These are phyloP conservation scores for Drosophila mimica DNA, from an alignment of 2,888 invertebrate species.

Conservation along the genomic window DNA sequence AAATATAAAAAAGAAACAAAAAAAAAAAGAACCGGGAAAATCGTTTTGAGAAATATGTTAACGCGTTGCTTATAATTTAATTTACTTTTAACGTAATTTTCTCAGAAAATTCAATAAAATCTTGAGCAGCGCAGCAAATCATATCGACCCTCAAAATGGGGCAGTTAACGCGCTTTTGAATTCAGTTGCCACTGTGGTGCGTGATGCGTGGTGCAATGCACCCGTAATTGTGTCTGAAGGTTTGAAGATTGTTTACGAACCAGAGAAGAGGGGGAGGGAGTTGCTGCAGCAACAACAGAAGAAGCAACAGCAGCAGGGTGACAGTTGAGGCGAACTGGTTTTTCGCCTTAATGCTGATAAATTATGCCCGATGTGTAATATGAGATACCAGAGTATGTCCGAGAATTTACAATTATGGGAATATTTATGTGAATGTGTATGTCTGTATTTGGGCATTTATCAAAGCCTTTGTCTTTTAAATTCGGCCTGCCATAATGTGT, in stretches of 20 bases:
- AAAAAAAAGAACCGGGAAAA: slow-evolving; percentile 33
- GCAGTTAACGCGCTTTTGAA: slow-evolving; percentile 28
- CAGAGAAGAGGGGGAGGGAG: not conserved
- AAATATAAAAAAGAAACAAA: slow-evolving; percentile 12
- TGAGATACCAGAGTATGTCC: slow-evolving; percentile 36
- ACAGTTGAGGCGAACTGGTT: slow-evolving; percentile 60
- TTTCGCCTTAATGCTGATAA: slow-evolving; percentile 63
- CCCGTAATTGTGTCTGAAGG: slow-evolving; percentile 53
- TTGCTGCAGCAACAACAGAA: not conserved
- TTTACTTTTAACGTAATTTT: slow-evolving; percentile 57
- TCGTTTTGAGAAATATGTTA: slow-evolving; percentile 32
- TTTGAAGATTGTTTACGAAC: slow-evolving; percentile 16
- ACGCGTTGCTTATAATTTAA: slow-evolving; percentile 63
- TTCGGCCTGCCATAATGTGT: slow-evolving; percentile 30
- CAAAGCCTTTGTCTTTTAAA: slow-evolving; percentile 27
- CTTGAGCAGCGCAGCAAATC: slow-evolving; percentile 13
- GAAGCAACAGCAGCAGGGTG: not conserved
- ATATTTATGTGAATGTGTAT: slow-evolving; percentile 14
- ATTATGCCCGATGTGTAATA: slow-evolving; percentile 62
- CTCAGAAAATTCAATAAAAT: slow-evolving; percentile 53
- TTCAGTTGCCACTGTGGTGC: slow-evolving; percentile 63
- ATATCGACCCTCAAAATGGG: slow-evolving; percentile 30
- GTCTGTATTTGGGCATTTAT: slow-evolving; percentile 17
- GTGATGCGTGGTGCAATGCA: slow-evolving; percentile 59
- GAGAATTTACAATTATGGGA: slow-evolving; percentile 47